phyloP scores from a whole-genome alignment of 2,113 vertebrate species.

The Corythornis vintsioides region DNA sequence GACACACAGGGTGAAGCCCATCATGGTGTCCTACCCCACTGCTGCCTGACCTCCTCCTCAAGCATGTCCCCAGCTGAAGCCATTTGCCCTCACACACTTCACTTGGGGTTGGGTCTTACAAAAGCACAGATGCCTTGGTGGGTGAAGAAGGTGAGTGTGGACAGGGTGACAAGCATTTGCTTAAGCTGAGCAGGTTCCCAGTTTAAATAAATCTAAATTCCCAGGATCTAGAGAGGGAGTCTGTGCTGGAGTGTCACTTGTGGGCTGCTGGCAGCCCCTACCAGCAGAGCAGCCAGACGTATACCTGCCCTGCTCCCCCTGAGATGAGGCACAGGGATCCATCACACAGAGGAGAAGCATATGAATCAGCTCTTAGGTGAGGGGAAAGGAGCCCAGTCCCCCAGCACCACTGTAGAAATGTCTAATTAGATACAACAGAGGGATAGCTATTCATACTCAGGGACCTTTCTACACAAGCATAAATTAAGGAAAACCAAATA shows the following conservation, averaged over 20 bases:
- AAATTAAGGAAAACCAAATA: constrained; percentile 51
- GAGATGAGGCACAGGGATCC: background rate
- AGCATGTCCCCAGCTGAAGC: background rate
- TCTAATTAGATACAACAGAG: constrained; percentile 18
- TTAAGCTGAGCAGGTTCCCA: background rate
- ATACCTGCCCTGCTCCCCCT: background rate
- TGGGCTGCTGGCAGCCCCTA: background rate
- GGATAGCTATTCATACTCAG: background rate
- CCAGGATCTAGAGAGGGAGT: background rate
- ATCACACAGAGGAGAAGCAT: background rate
- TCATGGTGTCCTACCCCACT: accelerated
- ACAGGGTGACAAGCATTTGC: accelerated
- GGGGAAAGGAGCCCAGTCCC: background rate
- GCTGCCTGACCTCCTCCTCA: background rate
- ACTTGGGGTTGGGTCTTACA: background rate
- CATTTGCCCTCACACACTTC: background rate
- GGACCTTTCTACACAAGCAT: constrained; percentile 8
- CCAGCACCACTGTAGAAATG: background rate
- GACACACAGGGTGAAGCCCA: background rate
- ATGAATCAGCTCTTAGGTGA: accelerated
- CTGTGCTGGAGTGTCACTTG: accelerated
- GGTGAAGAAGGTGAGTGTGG: background rate
- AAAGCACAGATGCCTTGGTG: background rate
- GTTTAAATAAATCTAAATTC: background rate
- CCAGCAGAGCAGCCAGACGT: too few relatives aligned